These are phyloP conservation scores for Callopanchax toddi DNA, from an alignment of 2,113 vertebrate species.

Conservation along the genomic window DNA sequence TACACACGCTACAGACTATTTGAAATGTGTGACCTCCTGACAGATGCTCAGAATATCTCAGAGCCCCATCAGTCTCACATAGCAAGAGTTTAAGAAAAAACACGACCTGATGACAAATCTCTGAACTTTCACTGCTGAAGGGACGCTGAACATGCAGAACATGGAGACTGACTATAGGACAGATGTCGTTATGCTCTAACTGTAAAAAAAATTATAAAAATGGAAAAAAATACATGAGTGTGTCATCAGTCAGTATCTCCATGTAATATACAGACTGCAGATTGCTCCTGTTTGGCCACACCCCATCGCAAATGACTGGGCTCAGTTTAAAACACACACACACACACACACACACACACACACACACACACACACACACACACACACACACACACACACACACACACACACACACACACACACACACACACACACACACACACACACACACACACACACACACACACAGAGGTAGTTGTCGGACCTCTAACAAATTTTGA, in stretches of 20 bases:
- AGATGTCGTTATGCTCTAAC: no score
- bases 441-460: no score
- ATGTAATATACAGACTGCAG: conserved; percentile 37
- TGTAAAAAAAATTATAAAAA: no score
- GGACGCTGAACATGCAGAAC: conserved; percentile 1
- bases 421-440: no score
- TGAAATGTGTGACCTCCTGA: conserved; percentile 42
- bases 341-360: conserved; percentile 21
- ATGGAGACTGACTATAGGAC: no score
- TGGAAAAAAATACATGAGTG: conserved; percentile 61
- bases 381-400: conserved; percentile 19
- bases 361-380: conserved; percentile 17
- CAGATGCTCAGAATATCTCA: conserved; percentile 24
- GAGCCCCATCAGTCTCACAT: conserved; percentile 1
- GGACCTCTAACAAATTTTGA: no score
- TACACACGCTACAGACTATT: conserved; percentile 32
- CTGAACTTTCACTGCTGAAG: conserved; percentile 45
- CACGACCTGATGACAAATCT: conserved; percentile 48
- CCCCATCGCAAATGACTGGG: conserved; percentile 41
- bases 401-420: conserved; percentile 17
- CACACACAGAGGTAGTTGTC: no score
- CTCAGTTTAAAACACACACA: conserved; percentile 16
- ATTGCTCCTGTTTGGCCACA: conserved; percentile 44
- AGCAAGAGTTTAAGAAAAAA: conserved; percentile 12
- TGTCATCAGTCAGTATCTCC: conserved; percentile 64